Base-by-base conservation (phyloP, 1,140 invertebrate genomes). In the Eriosoma lanigerum region DNA sequence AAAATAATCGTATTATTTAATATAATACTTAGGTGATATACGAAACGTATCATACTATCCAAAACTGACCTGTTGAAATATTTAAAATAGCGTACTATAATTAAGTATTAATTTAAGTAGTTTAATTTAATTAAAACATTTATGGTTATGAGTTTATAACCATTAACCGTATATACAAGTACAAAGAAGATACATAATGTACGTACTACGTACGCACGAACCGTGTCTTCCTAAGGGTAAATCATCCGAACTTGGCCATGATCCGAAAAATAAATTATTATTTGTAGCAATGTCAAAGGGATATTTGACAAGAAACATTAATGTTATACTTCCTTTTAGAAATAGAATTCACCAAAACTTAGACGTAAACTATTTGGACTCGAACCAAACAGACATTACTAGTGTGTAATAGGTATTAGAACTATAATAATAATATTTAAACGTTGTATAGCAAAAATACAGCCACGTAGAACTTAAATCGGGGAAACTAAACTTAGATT, bases 291-390 rank as follows among this genome's bases (percentile, higher is more conserved):
- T 72, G 17, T 52, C 48, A 52, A 72, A 72, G 21, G 10, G 26
- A 52, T 52, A 12, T 6, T 72, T 72, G 48, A 72, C 68, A 50
- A 72, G 24, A 72, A 10, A 29, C 68, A 26, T 72, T 29, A 17
- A 52, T 24, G 38, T 29, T 46, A 44, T 52, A 72, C 68, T 52
- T 72, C 64, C 62, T 46, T 72, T 72, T 48, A 52, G 46, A 68
- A 72, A 75, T 81, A 68, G 24, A 81, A 38, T 68, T 75, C 29
- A 54, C 26, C 46, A 29, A 72, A 72, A 52, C 12, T 46, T 68
- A 68, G 10, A 68, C 9, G 48, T 10, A n/a, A 54, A n/a, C 5
- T 54, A 72, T 38, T 52, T 72, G 68, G 68, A 72, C 24, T 29
- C 17, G 19, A 29, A 29, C 46, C 48, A 52, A 72, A 21, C 66